A percentile compares a stretch with the other conserved stretches of the same genome.
Evolutionary conservation across 2,113 vertebrate species (phyloP).

Genomic region (Regulus satrapa): DNA sequence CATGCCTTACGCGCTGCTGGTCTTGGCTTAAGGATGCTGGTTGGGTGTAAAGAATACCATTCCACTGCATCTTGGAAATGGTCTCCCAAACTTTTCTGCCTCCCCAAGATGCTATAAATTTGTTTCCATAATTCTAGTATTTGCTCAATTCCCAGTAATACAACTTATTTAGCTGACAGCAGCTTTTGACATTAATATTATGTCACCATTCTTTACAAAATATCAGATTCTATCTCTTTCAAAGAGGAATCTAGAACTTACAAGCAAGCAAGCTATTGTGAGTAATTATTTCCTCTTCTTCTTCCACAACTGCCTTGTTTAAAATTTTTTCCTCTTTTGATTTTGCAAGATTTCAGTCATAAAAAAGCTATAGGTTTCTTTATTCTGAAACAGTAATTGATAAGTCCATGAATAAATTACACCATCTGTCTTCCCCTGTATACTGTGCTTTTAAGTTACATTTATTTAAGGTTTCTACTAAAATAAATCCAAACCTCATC

Average conservation of each 20-base stretch:
- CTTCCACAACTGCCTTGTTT: background rate
- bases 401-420: background rate
- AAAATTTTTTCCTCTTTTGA: background rate
- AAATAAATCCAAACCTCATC: background rate
- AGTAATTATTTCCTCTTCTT: background rate
- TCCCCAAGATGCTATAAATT: background rate
- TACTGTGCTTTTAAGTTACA: background rate
- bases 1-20: background rate
- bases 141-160: background rate
- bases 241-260: background rate
- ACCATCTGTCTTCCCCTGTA: background rate
- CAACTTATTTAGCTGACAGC: background rate
- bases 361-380: background rate
- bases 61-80: background rate
- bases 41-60: background rate
- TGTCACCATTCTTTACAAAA: background rate
- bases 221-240: background rate
- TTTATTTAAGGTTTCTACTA: background rate
- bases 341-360: background rate
- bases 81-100: background rate
- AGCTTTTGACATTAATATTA: background rate
- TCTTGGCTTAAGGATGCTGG: background rate
- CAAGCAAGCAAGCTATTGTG: rapidly evolving
- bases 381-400: background rate
- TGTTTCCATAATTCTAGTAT: background rate